A percentile compares a stretch with the other conserved stretches of the same genome.
Evolutionary conservation across 1,140 invertebrate species (phyloP).

Genomic region (Leptoteleia sp.): DNA sequence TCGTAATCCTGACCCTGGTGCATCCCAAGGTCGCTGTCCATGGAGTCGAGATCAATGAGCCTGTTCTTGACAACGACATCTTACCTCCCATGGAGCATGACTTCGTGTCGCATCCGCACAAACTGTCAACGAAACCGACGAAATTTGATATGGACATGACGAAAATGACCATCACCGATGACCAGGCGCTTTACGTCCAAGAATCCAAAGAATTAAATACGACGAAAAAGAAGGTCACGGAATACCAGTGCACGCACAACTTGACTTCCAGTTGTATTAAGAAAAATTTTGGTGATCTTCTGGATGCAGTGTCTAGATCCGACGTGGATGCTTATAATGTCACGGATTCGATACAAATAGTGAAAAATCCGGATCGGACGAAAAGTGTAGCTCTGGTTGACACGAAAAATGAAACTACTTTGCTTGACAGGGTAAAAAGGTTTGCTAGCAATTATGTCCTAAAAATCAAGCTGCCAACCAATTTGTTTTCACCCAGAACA

Average conservation of each 20-base stretch:
- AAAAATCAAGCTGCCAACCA: constrained; percentile 73
- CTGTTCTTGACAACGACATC: constrained; percentile 45
- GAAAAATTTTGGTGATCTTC: constrained; percentile 55
- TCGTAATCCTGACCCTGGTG: constrained; percentile 65
- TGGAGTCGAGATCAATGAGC: constrained; percentile 63
- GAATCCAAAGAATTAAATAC: constrained; percentile 59
- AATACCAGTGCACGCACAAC: constrained; percentile 33
- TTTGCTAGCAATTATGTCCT: constrained; percentile 76
- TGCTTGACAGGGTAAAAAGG: constrained; percentile 74
- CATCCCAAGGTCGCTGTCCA: constrained; percentile 62
- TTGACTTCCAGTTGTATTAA: constrained; percentile 57
- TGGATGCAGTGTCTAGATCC: constrained; percentile 67
- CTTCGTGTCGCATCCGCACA: constrained; percentile 66
- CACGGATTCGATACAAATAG: constrained; percentile 74
- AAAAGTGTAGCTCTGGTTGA: constrained; percentile 38
- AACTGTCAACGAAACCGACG: constrained; percentile 69
- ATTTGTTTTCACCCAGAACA: constrained; percentile 68
- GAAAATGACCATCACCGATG: constrained; percentile 69
- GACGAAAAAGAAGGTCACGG: constrained; percentile 22
- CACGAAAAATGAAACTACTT: constrained; percentile 48
- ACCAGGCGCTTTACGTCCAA: constrained; percentile 61
- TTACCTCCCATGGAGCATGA: constrained; percentile 22
- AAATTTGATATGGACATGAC: constrained; percentile 74
- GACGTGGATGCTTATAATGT: constrained; percentile 70
- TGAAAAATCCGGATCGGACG: constrained; percentile 51